Percentiles rank a stretch among this genome's conserved stretches.
Conservation (phyloP, 2,797 vertebrate genomes). For the Rhincodon typus region DNA sequence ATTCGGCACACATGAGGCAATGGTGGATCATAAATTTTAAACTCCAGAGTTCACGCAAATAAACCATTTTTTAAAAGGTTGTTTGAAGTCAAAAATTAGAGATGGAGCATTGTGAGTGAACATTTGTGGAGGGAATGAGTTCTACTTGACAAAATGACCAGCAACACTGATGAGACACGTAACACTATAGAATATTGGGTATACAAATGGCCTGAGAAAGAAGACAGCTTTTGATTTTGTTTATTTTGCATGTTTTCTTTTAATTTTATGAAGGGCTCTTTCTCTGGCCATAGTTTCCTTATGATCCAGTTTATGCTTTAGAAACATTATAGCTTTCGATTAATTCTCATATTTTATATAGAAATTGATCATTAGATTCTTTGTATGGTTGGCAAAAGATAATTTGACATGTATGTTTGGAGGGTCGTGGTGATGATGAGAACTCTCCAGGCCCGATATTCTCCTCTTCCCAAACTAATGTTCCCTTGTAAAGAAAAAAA, state of each 20-base stretch:
- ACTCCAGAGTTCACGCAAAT: background rate
- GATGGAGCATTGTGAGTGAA: background rate
- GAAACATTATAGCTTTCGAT: background rate
- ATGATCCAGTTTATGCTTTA: background rate
- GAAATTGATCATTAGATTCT: background rate
- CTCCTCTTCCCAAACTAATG: background rate
- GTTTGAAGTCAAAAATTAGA: conserved; percentile 21
- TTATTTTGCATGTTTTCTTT: background rate
- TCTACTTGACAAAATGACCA: background rate
- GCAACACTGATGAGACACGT: background rate
- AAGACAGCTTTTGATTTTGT: background rate
- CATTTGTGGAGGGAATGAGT: background rate
- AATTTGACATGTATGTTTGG: background rate
- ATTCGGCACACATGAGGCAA: conserved; percentile 4
- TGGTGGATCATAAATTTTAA: conserved; percentile 17
- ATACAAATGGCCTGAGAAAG: background rate
- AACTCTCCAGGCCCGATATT: background rate
- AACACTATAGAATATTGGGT: background rate
- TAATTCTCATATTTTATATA: background rate
- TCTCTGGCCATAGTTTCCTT: background rate
- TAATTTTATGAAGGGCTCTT: background rate
- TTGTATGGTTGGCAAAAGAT: background rate
- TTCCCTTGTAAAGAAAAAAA: background rate
- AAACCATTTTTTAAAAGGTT: conserved; percentile 16
- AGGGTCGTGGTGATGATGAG: background rate